A percentile compares a stretch with the other conserved stretches of the same genome.
Conservation (phyloP, 1,140 invertebrate species). For the Euura lappo region DNA sequence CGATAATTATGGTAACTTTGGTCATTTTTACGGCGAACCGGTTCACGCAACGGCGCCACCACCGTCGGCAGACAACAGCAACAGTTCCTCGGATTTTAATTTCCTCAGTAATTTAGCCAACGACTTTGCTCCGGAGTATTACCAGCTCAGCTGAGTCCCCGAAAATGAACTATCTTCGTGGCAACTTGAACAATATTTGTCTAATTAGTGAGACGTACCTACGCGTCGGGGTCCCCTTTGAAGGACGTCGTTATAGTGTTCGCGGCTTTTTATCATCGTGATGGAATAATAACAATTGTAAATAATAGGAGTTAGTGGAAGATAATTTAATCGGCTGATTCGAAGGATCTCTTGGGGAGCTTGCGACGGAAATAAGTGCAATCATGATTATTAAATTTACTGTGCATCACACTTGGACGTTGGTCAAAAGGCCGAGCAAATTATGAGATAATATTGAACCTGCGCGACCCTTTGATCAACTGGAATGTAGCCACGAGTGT, state of each 20-base stretch:
- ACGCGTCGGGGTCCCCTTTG: neutral
- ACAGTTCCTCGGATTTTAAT: slow-evolving; percentile 90
- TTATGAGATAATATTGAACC: neutral
- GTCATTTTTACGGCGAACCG: slow-evolving; percentile 69
- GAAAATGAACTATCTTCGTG: slow-evolving; percentile 48
- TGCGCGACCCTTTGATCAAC: neutral
- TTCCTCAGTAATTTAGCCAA: slow-evolving; percentile 89
- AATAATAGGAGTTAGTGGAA: neutral
- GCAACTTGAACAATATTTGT: slow-evolving; percentile 55
- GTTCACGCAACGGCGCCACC: slow-evolving; percentile 62
- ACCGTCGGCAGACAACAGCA: slow-evolving; percentile 77
- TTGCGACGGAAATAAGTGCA: neutral
- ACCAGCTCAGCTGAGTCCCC: slow-evolving; percentile 71
- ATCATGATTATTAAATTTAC: neutral
- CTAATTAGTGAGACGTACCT: slow-evolving; percentile 39
- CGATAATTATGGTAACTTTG: slow-evolving; percentile 72
- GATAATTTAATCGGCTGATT: neutral
- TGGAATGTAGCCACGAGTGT: neutral
- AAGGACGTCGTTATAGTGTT: too few relatives aligned
- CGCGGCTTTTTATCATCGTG: too few relatives aligned
- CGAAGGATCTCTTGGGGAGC: neutral
- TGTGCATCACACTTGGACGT: neutral
- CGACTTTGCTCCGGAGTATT: slow-evolving; percentile 90
- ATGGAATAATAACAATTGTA: neutral
- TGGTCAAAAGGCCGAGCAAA: neutral